These are phyloP conservation scores for Bursaphelenchus okinawaensis DNA, from an alignment of 2,888 invertebrate species.

Conservation along the genomic window DNA sequence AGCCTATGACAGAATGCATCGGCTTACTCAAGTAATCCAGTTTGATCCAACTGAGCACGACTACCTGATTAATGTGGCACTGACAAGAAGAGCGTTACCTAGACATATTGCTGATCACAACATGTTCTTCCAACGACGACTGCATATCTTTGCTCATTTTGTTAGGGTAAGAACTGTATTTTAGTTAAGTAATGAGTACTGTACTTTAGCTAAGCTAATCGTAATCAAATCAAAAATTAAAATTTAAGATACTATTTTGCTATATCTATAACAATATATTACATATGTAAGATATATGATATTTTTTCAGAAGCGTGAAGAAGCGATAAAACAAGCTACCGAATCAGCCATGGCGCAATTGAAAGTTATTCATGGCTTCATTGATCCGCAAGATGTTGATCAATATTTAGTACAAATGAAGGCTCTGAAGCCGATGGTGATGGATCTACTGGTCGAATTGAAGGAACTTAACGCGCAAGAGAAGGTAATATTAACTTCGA, in stretches of 20 bases:
- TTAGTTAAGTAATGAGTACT: too few relatives aligned
- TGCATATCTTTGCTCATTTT: constrained; percentile 33
- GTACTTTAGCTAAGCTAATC: not conserved
- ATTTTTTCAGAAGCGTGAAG: constrained; percentile 23
- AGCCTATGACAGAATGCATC: constrained; percentile 42
- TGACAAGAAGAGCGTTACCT: constrained; percentile 27
- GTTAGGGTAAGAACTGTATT: constrained; percentile 30
- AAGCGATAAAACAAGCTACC: constrained; percentile 13
- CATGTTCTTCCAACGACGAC: constrained; percentile 30
- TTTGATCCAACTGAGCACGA: constrained; percentile 32
- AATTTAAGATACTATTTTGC: too few relatives aligned
- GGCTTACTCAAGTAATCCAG: constrained; percentile 39
- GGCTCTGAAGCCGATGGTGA: constrained; percentile 34
- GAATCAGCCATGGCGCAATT: constrained; percentile 34
- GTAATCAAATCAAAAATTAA: not conserved
- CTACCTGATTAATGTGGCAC: constrained; percentile 22
- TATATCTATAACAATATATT: not conserved
- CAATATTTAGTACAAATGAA: constrained; percentile 32
- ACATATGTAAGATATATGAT: not conserved
- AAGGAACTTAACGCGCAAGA: constrained; percentile 42
- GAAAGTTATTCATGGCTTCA: constrained; percentile 30
- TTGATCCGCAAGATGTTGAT: constrained; percentile 29
- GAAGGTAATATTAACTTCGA: constrained; percentile 20
- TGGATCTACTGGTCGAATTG: constrained; percentile 35
- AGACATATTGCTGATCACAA: constrained; percentile 28